Evolutionary conservation across 2,113 vertebrate species (phyloP).

Genomic region (Campylomormyrus numenius): DNA sequence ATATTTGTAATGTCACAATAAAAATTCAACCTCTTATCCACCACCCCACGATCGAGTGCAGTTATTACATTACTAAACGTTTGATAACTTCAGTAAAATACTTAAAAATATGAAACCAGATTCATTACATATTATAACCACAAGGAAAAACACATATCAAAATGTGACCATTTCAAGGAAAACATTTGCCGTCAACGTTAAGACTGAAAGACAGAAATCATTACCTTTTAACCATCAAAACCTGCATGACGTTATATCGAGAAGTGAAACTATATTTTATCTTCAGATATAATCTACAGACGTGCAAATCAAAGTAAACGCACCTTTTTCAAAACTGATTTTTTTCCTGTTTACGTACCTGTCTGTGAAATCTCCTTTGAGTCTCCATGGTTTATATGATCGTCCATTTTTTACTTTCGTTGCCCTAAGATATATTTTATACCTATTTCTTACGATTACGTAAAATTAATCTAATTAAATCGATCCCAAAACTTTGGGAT

Average conservation of each 20-base stretch:
- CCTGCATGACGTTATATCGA: neutral
- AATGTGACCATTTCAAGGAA: neutral
- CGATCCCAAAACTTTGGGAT: neutral
- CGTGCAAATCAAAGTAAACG: neutral
- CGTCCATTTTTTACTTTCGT: neutral
- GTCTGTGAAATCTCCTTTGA: neutral
- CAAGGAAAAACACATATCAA: neutral
- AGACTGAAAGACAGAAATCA: neutral
- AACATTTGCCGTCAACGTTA: neutral
- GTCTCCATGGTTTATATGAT: neutral
- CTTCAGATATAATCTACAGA: neutral
- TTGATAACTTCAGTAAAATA: too few relatives aligned
- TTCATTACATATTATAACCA: neutral
- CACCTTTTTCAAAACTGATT: neutral
- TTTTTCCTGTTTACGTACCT: neutral
- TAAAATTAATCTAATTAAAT: neutral
- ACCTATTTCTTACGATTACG: neutral
- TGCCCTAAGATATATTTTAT: neutral
- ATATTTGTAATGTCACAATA: neutral
- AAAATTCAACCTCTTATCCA: neutral
- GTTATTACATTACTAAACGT: neutral
- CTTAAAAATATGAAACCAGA: neutral
- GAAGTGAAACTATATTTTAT: neutral
- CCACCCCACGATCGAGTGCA: neutral
- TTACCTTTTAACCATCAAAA: neutral